phyloP scores from a whole-genome alignment of 2,797 vertebrate genomes.

The Eleutherodactylus coqui region DNA sequence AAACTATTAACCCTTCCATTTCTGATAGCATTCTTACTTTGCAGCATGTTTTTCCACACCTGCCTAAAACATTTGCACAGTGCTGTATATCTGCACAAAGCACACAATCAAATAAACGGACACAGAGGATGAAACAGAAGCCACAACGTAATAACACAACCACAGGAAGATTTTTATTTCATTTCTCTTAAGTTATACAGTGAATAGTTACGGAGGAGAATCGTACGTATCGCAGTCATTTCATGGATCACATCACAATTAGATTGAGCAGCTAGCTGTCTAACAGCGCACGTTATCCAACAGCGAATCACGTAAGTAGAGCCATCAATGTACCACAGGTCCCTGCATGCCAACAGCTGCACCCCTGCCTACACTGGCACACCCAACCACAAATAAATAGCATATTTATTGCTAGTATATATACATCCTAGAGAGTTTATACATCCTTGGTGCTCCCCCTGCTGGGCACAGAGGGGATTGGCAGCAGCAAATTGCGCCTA shows the following conservation, averaged over 20 bases:
- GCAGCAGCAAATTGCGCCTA: neutral
- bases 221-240: neutral
- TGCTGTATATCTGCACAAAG: neutral
- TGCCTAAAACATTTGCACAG: too few relatives aligned
- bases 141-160: neutral
- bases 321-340: neutral
- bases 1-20: too few relatives aligned
- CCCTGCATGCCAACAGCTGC: conserved; percentile 8
- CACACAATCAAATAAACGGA: neutral
- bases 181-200: conserved; percentile 53
- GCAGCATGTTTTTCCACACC: too few relatives aligned
- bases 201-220: conserved; percentile 45
- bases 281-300: neutral
- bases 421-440: conserved; percentile 16
- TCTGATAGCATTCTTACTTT: too few relatives aligned
- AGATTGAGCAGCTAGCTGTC: neutral
- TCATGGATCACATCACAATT: conserved; percentile 3
- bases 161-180: conserved; percentile 39
- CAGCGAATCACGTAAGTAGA: neutral
- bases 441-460: conserved; percentile 6
- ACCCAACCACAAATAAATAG: conserved; percentile 41
- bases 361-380: too few relatives aligned
- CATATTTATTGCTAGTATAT: neutral
- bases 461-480: neutral
- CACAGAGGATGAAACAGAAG: neutral